These are phyloP conservation scores for Lacerta agilis DNA, from an alignment of 2,797 vertebrate species.

Conservation along the genomic window DNA sequence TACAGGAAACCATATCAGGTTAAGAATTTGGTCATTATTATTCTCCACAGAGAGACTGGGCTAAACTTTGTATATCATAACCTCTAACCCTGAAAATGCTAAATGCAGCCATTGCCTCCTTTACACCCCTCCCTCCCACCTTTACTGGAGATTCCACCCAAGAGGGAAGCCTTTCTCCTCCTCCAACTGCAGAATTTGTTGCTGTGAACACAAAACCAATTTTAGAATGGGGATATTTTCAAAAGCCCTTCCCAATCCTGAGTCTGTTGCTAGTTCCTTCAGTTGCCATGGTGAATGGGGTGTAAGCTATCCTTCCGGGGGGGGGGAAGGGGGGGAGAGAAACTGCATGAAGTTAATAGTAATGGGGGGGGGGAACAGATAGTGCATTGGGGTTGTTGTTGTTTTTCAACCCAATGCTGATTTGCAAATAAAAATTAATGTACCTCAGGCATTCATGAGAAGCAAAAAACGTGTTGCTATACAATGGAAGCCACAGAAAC, in stretches of 20 bases:
- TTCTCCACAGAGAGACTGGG: conserved; percentile 7
- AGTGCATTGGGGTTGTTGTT: background rate
- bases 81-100: conserved; percentile 55
- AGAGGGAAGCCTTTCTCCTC: conserved; percentile 58
- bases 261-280: conserved; percentile 76
- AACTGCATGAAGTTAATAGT: conserved; percentile 70
- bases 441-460: background rate
- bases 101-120: conserved; percentile 17
- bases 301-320: conserved; percentile 71
- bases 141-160: conserved; percentile 63
- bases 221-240: conserved; percentile 79
- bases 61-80: conserved; percentile 58
- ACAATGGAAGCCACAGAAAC: background rate
- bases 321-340: background rate
- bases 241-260: conserved; percentile 64
- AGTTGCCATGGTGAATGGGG: conserved; percentile 80
- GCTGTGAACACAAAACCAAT: conserved; percentile 76
- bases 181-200: conserved; percentile 54
- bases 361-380: conserved; percentile 56
- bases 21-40: background rate
- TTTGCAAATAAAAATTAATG: conserved; percentile 34
- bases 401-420: conserved; percentile 30
- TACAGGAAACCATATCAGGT: background rate
- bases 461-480: conserved; percentile 9
- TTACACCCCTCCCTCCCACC: conserved; percentile 20